Base-by-base conservation (phyloP, 2,797 vertebrate genomes). In the Megaceryle alcyon region DNA sequence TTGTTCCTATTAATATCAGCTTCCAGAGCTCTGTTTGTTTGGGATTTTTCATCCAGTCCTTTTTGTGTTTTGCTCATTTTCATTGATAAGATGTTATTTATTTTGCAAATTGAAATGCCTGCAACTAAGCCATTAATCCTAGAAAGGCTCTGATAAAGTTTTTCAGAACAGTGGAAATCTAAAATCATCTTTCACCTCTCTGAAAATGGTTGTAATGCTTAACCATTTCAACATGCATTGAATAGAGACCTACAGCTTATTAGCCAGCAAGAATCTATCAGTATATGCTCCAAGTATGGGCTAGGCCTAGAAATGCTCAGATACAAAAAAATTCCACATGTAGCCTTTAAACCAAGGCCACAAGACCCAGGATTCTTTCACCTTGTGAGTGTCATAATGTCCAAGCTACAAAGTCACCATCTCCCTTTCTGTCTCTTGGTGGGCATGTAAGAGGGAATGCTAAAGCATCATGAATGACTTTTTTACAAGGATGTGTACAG, bases 61-160 rank as follows among this genome's bases (percentile, higher is more conserved):
- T 81, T 73, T 31, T 0, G 1, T 73, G 44, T 60, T 94, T 90
- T 94, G 18, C 37, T 96, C 75, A 90, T 94, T 95, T 93, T 73
- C 81, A 54, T 33, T 86, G 73, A 88, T 46, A 44, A 48, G 26
- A 28, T 84, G 53, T 59, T 88, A 86, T 90, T 82, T 95, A 60
- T 94, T 94, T 95, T 94, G 81, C 48, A 93, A 94, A 96, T 82
- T 70, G 71, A 96, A 94, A 85, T 54, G 60, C 81, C 77, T 91
- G 41, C 37, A 94, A 88, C 90, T 90, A 90, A 95, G 82, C 60
- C 79, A 80, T 68, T 94, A 95, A 91, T 94, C 64, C 78, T 49
- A 68, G 83, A 75, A 88, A 71, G 41, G 31, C 57, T 90, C 81
- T 88, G 68, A 88, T 85, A 82, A 88, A 90, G 84, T 80, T 93